Percentiles rank a stretch among this genome's conserved stretches.
Conservation (phyloP, 1,140 invertebrate species). For the Drosophila truncata region DNA sequence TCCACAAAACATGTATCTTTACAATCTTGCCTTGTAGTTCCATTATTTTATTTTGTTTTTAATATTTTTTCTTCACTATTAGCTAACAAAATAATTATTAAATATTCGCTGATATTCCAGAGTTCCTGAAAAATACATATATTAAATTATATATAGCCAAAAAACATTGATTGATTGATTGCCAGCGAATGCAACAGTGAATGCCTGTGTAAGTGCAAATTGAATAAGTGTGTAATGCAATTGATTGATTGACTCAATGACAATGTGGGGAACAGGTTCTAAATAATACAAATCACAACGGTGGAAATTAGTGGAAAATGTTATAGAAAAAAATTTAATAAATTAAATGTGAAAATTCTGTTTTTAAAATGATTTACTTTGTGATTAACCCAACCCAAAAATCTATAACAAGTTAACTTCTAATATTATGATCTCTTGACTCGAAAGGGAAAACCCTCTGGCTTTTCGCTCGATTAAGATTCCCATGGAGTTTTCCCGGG, state of each 20-base stretch:
- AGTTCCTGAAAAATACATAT: too few species aligned
- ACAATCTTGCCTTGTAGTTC: neutral
- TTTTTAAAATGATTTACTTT: too few species aligned
- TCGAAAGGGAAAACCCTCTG: neutral
- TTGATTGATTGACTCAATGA: constrained; percentile 28
- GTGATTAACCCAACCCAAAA: too few species aligned
- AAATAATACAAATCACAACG: neutral
- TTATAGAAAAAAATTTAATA: neutral
- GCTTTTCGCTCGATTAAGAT: constrained; percentile 32
- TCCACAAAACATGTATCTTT: too few species aligned
- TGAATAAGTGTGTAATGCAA: constrained; percentile 11
- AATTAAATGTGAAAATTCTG: neutral
- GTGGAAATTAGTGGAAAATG: neutral
- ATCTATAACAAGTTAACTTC: too few species aligned
- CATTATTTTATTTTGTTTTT: neutral
- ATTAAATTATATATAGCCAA: neutral
- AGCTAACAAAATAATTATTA: neutral
- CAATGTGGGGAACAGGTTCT: neutral
- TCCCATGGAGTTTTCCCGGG: constrained; percentile 20
- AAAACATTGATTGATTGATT: constrained; percentile 29
- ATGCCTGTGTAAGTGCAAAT: constrained; percentile 22
- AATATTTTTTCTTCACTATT: neutral
- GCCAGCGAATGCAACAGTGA: neutral
- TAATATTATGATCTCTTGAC: neutral
- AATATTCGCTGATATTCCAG: neutral